These are phyloP conservation scores for Sylvicola fuscatus DNA, from an alignment of 2,888 invertebrate species.

Conservation along the genomic window DNA sequence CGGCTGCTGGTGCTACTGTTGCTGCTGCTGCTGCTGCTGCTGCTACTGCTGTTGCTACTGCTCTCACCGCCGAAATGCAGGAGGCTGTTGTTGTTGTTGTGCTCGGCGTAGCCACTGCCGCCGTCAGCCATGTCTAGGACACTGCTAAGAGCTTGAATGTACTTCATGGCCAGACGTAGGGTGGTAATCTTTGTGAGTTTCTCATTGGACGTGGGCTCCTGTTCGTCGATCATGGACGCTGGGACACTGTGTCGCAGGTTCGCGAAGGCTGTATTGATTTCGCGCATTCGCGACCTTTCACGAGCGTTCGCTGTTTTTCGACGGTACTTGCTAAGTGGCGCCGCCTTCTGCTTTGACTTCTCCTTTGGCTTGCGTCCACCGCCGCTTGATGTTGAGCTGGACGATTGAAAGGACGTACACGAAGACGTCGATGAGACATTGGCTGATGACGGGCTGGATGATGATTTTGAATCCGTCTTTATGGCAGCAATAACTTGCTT, in stretches of 20 bases:
- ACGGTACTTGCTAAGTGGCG: slow-evolving; percentile 70
- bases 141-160: slow-evolving; percentile 55
- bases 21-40: slow-evolving; percentile 4
- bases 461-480: too few relatives aligned
- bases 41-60: slow-evolving; percentile 3
- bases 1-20: not conserved
- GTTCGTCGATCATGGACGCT: slow-evolving; percentile 14
- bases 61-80: slow-evolving; percentile 1
- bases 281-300: slow-evolving; percentile 70
- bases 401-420: too few relatives aligned
- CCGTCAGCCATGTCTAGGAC: slow-evolving; percentile 28
- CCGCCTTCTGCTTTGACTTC: slow-evolving; percentile 39
- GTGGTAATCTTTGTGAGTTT: slow-evolving; percentile 82
- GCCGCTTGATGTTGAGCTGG: slow-evolving; percentile 8
- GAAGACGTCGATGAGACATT: too few relatives aligned
- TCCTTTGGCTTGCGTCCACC: slow-evolving; percentile 9
- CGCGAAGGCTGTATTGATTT: slow-evolving; percentile 80
- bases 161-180: slow-evolving; percentile 67
- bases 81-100: slow-evolving; percentile 12
- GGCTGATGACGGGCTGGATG: too few relatives aligned
- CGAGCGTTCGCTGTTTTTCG: slow-evolving; percentile 79
- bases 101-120: slow-evolving; percentile 15
- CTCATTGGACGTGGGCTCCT: slow-evolving; percentile 35
- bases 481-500: slow-evolving; percentile 11
- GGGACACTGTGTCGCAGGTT: slow-evolving; percentile 59